Evolutionary conservation across 1,140 invertebrate species (phyloP), one percentile per base, ranked within the genome.

Genomic region (Nasonia giraulti): DNA sequence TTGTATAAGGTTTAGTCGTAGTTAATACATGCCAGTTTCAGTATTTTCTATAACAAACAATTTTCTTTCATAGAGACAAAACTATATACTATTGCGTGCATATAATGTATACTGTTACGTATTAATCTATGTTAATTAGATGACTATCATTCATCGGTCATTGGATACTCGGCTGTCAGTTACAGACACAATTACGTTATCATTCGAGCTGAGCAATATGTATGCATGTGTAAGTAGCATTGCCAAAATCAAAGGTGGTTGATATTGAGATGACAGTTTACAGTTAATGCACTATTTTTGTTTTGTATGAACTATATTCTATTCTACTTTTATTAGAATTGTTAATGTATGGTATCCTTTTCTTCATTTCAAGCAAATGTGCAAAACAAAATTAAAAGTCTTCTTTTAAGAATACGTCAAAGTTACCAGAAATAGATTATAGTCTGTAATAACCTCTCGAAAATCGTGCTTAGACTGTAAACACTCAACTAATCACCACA

Each of bases 401-500:
- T 50, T 50, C 47, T 50, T 50, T 50, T 50, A 50, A 1, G 27
- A 27, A 27, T 27, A 50, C 11, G 47, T 50, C 8, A 14, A 17
- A 17, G 2, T 50, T 14, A 50, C 47, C 14, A 50, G 47, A 17
- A 50, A 50, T 17, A 37, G 33, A 37, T 37, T 37, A 37, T 37
- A 37, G 33, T 37, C 1, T n/a, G 37, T 23, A 37, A 6, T 66
- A 76, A 55, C 40, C 1, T 5, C 74, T n/a, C 40, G 33, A n/a
- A 55, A 17, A 78, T 73, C 83, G 50, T 84, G 74, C 83, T 80
- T 75, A 75, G 17, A 73, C 66, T 79, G 44, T 80, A 27, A 80
- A 80, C 76, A 80, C n/a, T 71, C 44, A 55, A 47, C 27, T 84
- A 84, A 78, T 79, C n/a, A 4, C 62, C 55, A 73, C 10, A 40